Base-by-base conservation (phyloP, 2,797 vertebrate genomes). In the Myotis pilosus region DNA sequence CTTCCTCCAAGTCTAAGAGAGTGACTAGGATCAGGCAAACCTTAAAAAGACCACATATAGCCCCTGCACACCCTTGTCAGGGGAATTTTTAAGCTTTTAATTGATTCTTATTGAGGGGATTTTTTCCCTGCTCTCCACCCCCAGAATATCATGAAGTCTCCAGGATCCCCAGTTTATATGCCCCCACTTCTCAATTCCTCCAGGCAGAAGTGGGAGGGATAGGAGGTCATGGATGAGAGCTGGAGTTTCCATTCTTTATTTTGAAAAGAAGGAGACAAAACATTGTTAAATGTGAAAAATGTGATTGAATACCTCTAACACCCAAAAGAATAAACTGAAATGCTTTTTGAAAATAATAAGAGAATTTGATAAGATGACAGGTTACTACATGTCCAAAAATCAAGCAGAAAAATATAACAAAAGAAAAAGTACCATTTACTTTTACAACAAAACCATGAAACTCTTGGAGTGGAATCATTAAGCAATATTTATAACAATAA, bases 221-320 rank as follows among this genome's bases (percentile, higher is more conserved):
- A 22, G 60, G 28, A 7, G 66, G 1, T 15, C 25, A 95, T 4
- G 5, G 4, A 62, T 88, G 57, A 69, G 23, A 85, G 8, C 8
- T 69, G 17, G 47, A 33, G 0, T 47, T 72, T 19, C 22, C 47
- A 3, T 66, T 74, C 33, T 71, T 94, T 64, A 60, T 91, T 94
- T 91, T 83, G 22, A 86, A 92, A 96, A 88, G 41, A 55, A 91
- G 60, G 68, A 55, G 28, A 57, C 5, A 72, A 84, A 47, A 66
- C 75, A 22, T 9, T 89, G 8, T 94, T 92, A 90, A 78, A 51
- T 87, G 22, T 81, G n/a, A 49, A 84, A 90, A 78, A 51, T 84
- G 17, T 81, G n/a, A 44, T 17, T 87, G 3, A 84, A 69, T 64
- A 69, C 28, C 8, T 93, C 69, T 85, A 87, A 81, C 87, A 41